Evolutionary conservation across 2,113 vertebrate genomes (phyloP), one percentile per base, ranked within the genome.

Genomic region (Electrona antarctica): DNA sequence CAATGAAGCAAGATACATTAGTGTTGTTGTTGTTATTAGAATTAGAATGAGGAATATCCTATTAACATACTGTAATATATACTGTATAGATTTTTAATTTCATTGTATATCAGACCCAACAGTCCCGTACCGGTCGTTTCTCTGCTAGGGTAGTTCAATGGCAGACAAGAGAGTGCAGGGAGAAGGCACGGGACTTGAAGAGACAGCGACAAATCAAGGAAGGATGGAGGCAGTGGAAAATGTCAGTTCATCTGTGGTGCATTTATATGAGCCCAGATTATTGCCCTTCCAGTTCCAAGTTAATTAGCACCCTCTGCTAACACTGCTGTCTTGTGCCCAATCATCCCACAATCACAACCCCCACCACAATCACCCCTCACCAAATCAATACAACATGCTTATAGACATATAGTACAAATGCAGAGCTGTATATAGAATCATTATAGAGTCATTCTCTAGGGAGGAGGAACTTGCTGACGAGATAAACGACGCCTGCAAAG

Each of bases 331-430:
- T 56, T 65, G 66, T 74, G 73, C 60, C 14, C 15, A 21, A 7
- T 33, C 49, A 64, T 10, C 8, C 10, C 49, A 51, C 33, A 4
- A 41, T 41, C 33, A 41, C 5, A 41, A 41, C 33, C 59, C 48
- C 62, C 67, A 75, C 69, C 74, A 63, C 64, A 41, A 66, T 81
- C 83, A 70, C 74, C 51, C 79, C 71, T 83, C 76, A 55, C 69
- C 73, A 77, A 87, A 88, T 86, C 87, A 83, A 88, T 88, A 73
- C 54, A 54, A 74, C 74, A 60, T 63, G 65, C 84, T 65, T 83
- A 71, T 80, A 66, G 79, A 82, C 78, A 80, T 76, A 73, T 78
- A 81, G 59, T 29, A 69, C 65, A 82, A 77, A 79, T 2, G 6
- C 8, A 52, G 60, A 59, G 60, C 45, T 61, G 71, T 58, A 49